Evolutionary conservation across 1,140 invertebrate genomes (phyloP), one percentile per base, ranked within the genome.

Genomic region (Amphibalanus amphitrite): DNA sequence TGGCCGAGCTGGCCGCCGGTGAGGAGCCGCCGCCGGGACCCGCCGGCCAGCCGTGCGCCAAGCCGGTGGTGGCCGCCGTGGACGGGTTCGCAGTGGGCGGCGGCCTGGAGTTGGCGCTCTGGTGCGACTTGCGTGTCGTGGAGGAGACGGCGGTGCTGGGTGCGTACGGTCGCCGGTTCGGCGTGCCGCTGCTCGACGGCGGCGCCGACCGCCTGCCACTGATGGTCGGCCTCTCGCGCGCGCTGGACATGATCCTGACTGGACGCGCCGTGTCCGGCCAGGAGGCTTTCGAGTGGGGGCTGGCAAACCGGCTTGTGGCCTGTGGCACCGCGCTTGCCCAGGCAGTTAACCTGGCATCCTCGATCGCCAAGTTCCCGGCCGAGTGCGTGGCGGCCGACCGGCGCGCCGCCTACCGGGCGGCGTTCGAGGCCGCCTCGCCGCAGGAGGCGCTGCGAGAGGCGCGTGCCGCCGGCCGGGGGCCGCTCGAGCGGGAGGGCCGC

Each of bases 111-210:
- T 79, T 97, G 70, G 91, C 93, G 0, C 79, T 97, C 0, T 87
- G 92, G 82, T 96, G 93, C 82, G 94, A 97, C 82, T 79, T 97
- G 20, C 84, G 93, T 72, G 85, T 97, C 1, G 83, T 93, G 71
- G 93, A 95, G 77, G 88, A 93, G 69, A 88, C 85, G 4, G 89
- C 93, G 8, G 80, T 90, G 1, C 79, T 95, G 75, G 93, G 93
- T 28, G 88, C 92, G 75, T 87, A 89, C 72, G 89, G 89, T 77
- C 84, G 92, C 77, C 72, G 75, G 69, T 77, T 75, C 74, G 89
- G 91, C 73, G 86, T 94, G n/a, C 92, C 93, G 8, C 84, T 92
- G 74, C 83, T 91, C 67, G 84, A 93, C 78, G 90, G 86, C 47
- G 91, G 91, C 26, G 90, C 88, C 23, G 86, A 90, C 0, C 83